Percentiles rank a stretch among this genome's conserved stretches.
These are phyloP conservation scores for Yponomeuta sedellus DNA, from an alignment of 2,888 invertebrate species.

Conservation along the genomic window DNA sequence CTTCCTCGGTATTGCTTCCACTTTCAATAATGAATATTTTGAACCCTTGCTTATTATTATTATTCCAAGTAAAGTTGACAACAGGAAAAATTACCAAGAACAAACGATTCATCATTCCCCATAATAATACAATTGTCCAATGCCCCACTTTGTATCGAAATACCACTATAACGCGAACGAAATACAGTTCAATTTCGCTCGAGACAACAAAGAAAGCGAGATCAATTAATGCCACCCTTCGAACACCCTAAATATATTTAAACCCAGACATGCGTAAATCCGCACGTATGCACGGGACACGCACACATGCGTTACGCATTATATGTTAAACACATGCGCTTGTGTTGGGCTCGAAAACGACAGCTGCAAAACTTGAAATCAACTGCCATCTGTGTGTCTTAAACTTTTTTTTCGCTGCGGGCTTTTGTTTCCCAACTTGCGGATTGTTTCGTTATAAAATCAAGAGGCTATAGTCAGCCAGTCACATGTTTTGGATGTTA, in stretches of 20 bases:
- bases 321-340: conserved; percentile 28
- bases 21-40: not conserved
- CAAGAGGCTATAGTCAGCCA: not conserved
- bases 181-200: not conserved
- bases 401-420: conserved; percentile 46
- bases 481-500: not conserved
- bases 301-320: conserved; percentile 1
- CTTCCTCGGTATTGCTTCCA: too few species aligned
- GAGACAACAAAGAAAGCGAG: not conserved
- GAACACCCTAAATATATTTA: conserved; percentile 14
- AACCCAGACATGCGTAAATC: conserved; percentile 9
- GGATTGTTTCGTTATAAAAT: not conserved
- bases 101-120: conserved; percentile 1
- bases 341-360: conserved; percentile 45
- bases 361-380: conserved; percentile 71
- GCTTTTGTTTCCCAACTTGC: not conserved
- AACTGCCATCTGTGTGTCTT: conserved; percentile 44
- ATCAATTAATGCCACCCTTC: conserved; percentile 14
- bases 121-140: not conserved
- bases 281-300: not conserved
- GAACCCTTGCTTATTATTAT: not conserved
- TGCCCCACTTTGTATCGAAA: not conserved
- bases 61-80: not conserved
- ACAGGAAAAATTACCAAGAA: not conserved
- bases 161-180: not conserved